Conservation (phyloP, 1,140 invertebrate species). For the Aplysia californica region DNA sequence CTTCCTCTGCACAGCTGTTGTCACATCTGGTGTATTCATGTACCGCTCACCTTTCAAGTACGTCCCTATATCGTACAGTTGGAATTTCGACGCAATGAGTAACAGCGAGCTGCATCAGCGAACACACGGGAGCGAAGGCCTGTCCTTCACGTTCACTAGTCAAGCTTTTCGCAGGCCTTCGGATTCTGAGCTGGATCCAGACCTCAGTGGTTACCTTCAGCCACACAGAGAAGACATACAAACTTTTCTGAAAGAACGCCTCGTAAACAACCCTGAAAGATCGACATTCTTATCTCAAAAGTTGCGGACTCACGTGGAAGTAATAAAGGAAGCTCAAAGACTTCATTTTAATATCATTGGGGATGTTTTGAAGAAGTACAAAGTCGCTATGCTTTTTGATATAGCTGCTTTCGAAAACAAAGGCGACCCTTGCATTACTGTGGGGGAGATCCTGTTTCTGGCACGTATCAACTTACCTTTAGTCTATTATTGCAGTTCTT, state of each 20-base stretch:
- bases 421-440: slow-evolving; percentile 32
- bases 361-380: slow-evolving; percentile 3
- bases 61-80: too few species aligned
- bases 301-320: slow-evolving; percentile 6
- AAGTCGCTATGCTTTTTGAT: slow-evolving; percentile 28
- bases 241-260: background rate
- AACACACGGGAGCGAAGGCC: background rate
- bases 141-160: background rate
- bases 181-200: background rate
- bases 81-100: too few species aligned
- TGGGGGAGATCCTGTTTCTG: slow-evolving; percentile 23
- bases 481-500: slow-evolving; percentile 23
- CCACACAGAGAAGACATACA: background rate
- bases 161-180: background rate
- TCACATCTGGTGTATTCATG: too few species aligned
- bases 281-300: background rate
- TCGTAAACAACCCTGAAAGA: background rate
- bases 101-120: background rate
- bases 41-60: too few species aligned
- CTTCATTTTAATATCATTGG: slow-evolving; percentile 13
- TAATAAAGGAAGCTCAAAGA: slow-evolving; percentile 22
- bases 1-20: too few species aligned
- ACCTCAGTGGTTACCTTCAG: background rate
- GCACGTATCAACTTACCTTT: slow-evolving; percentile 8
- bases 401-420: slow-evolving; percentile 30